Conservation (phyloP, 2,797 vertebrate species). For the Sebastolobus alascanus region DNA sequence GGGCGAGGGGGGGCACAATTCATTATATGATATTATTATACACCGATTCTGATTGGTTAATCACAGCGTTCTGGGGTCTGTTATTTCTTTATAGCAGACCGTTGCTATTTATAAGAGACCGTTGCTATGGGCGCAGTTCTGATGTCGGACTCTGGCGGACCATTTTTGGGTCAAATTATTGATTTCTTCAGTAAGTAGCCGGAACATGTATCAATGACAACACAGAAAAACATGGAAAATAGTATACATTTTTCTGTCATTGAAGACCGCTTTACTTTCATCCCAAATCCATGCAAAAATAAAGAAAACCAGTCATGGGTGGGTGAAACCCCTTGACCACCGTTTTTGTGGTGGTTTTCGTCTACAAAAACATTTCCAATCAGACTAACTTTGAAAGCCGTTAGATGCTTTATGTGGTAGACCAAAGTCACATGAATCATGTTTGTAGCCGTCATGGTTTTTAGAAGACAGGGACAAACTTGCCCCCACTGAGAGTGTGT, state of each 20-base stretch:
- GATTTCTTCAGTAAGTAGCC: no score
- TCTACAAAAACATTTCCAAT: conserved; percentile 1
- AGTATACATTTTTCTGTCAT: background rate
- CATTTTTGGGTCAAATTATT: no score
- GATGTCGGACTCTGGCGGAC: no score
- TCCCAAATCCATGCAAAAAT: background rate
- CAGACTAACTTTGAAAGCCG: background rate
- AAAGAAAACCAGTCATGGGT: background rate
- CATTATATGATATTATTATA: no score
- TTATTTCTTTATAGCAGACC: no score
- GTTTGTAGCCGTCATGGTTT: background rate
- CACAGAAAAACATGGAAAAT: background rate
- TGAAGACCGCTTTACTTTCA: background rate
- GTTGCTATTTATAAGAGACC: no score
- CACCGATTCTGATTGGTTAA: no score
- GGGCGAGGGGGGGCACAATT: no score
- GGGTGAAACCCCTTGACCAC: conserved; percentile 1
- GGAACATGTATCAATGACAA: background rate
- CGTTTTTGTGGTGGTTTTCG: background rate
- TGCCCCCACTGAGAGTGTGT: background rate
- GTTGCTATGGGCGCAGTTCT: no score
- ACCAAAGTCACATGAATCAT: conserved; percentile 37
- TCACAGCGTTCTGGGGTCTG: no score
- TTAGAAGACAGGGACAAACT: conserved; percentile 5
- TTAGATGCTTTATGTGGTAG: background rate